Conservation (phyloP, 1,140 invertebrate species). For the Magallana angulata region DNA sequence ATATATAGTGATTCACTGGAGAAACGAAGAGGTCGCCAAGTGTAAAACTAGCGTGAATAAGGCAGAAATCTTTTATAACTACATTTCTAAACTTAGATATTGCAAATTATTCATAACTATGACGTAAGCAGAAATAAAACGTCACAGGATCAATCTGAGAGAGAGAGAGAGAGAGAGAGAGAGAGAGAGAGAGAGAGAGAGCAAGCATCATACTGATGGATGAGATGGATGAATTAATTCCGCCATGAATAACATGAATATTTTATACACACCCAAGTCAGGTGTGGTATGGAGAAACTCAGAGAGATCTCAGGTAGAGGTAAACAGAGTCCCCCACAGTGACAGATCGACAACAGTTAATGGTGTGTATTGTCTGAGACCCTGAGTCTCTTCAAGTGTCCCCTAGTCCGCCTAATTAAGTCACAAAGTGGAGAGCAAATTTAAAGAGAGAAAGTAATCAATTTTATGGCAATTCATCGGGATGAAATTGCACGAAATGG, state of each 20-base stretch:
- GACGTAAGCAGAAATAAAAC: background rate
- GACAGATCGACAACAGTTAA: background rate
- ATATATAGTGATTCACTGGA: background rate
- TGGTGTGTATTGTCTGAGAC: background rate
- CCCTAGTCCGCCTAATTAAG: background rate
- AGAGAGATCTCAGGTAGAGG: background rate
- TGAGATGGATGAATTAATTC: too few relatives aligned
- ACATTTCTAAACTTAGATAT: background rate
- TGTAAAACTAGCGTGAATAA: background rate
- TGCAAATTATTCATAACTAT: background rate
- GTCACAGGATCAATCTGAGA: background rate
- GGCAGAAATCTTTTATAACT: background rate
- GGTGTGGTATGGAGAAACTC: too few relatives aligned
- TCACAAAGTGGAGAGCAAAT: background rate
- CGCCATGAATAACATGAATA: too few relatives aligned
- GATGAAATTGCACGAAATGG: background rate
- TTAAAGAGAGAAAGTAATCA: background rate
- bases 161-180: too few relatives aligned
- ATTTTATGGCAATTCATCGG: conserved; percentile 1
- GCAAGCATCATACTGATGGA: too few relatives aligned
- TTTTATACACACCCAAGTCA: too few relatives aligned
- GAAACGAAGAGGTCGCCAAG: background rate
- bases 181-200: too few relatives aligned
- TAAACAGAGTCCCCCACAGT: background rate
- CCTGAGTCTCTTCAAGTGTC: background rate